Evolutionary conservation across 2,113 vertebrate genomes (phyloP).

Genomic region (Crypturellus undulatus): DNA sequence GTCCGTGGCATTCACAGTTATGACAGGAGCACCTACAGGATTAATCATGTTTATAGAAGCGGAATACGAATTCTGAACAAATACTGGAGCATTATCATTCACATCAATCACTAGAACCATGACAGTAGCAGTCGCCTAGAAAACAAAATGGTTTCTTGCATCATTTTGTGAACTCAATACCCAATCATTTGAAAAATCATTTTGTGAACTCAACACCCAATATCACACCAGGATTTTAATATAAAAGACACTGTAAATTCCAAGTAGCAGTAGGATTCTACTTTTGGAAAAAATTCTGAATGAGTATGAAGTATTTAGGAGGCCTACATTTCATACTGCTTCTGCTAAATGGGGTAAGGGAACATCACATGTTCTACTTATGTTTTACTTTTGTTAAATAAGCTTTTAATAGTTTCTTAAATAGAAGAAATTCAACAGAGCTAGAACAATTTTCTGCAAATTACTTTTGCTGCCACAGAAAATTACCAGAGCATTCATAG

Average conservation of each 20-base stretch:
- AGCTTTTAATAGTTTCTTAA: background rate
- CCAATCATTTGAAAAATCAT: background rate
- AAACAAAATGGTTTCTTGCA: background rate
- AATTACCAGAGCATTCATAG: background rate
- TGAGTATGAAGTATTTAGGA: background rate
- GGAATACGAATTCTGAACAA: conserved; percentile 50
- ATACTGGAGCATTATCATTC: conserved; percentile 72
- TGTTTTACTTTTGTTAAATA: background rate
- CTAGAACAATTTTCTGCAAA: background rate
- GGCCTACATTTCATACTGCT: background rate
- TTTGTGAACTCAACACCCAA: background rate
- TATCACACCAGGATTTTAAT: background rate
- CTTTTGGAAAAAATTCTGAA: background rate
- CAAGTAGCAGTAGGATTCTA: background rate
- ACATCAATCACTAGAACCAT: conserved; percentile 58
- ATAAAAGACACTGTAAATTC: background rate
- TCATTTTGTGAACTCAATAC: background rate
- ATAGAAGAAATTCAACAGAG: background rate
- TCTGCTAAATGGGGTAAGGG: background rate
- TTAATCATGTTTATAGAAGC: conserved; percentile 56
- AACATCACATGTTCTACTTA: background rate
- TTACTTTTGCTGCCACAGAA: background rate
- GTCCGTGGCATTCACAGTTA: conserved; percentile 54
- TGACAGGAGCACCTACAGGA: conserved; percentile 44
- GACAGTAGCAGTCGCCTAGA: conserved; percentile 28